A percentile compares a stretch with the other conserved stretches of the same genome.
phyloP scores from a whole-genome alignment of 2,888 invertebrate species.

The Gymnocheta viridis region DNA sequence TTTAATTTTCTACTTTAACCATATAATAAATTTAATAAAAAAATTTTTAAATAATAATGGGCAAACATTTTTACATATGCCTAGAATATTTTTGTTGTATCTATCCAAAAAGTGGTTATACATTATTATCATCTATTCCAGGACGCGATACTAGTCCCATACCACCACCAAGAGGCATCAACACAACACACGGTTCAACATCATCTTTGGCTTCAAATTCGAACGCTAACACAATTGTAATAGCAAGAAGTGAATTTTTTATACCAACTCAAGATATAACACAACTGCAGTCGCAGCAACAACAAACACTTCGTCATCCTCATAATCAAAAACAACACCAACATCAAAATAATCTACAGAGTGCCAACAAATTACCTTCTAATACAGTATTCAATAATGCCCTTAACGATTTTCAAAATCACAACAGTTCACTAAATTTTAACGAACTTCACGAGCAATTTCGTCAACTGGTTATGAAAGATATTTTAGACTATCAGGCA shows the following conservation, averaged over 20 bases:
- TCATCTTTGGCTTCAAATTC: slow-evolving; percentile 51
- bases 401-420: slow-evolving; percentile 65
- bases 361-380: slow-evolving; percentile 69
- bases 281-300: slow-evolving; percentile 46
- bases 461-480: slow-evolving; percentile 76
- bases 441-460: slow-evolving; percentile 76
- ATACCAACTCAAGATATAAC: slow-evolving; percentile 53
- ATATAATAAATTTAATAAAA: too few species aligned
- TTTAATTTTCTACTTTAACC: not conserved
- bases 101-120: slow-evolving; percentile 72
- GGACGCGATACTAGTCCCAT: slow-evolving; percentile 70
- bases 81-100: slow-evolving; percentile 70
- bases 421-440: slow-evolving; percentile 72
- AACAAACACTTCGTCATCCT: slow-evolving; percentile 46
- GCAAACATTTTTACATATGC: slow-evolving; percentile 38
- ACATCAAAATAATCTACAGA: slow-evolving; percentile 35
- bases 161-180: slow-evolving; percentile 67
- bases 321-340: slow-evolving; percentile 18
- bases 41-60: slow-evolving; percentile 37
- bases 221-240: slow-evolving; percentile 10
- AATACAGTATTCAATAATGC: slow-evolving; percentile 66
- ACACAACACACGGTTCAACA: slow-evolving; percentile 47
- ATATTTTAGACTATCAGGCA: slow-evolving; percentile 76
- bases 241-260: slow-evolving; percentile 68
- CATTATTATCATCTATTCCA: slow-evolving; percentile 72